These are phyloP conservation scores for Tenthredo mesomela DNA, from an alignment of 2,888 invertebrate genomes.

Conservation along the genomic window DNA sequence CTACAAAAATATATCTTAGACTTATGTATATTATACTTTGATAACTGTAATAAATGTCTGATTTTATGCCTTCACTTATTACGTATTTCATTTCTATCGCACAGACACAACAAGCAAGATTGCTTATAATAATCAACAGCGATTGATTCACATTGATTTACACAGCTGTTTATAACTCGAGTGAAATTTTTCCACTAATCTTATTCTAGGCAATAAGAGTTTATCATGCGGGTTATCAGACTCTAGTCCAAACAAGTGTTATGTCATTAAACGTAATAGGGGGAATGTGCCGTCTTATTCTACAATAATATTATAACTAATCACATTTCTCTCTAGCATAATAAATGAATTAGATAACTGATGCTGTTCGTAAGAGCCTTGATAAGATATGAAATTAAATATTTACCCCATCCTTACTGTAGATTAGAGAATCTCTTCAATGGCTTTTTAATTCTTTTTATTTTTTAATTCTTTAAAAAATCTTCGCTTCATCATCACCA, in stretches of 20 bases:
- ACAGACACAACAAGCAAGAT: background rate
- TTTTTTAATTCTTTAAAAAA: background rate
- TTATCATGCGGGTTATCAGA: background rate
- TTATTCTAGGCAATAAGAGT: background rate
- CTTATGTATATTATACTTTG: background rate
- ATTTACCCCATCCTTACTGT: background rate
- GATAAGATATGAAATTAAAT: background rate
- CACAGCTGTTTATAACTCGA: background rate
- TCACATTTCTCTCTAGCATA: background rate
- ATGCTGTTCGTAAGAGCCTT: background rate
- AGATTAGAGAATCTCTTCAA: background rate
- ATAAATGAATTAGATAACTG: background rate
- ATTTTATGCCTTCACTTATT: background rate
- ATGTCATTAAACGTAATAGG: background rate
- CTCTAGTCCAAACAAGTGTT: background rate
- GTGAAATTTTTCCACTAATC: background rate
- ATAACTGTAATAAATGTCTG: background rate
- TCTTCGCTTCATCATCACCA: background rate
- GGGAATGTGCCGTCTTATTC: background rate
- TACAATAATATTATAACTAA: background rate
- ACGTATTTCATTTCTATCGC: background rate
- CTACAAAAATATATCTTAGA: background rate
- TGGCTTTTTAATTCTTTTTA: background rate
- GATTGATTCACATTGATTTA: background rate
- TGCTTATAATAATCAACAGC: background rate